phyloP scores from a whole-genome alignment of 1,140 invertebrate genomes.

The Calycopis cecrops region DNA sequence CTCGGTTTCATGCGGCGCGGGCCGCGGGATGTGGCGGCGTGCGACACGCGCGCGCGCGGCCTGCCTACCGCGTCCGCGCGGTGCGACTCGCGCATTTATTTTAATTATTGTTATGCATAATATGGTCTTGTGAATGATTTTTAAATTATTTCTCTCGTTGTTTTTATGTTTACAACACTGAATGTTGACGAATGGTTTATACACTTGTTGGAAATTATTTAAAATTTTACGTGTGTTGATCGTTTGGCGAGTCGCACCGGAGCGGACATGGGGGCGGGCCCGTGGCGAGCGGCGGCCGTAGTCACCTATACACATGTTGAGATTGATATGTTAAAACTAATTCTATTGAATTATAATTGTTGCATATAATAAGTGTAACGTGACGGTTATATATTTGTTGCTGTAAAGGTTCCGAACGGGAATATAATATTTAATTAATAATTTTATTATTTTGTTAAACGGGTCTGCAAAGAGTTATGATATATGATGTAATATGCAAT shows the following conservation, averaged over 20 bases:
- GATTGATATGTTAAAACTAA: conserved; percentile 73
- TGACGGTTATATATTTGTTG: conserved; percentile 41
- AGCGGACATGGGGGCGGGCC: conserved; percentile 8
- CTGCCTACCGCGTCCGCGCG: conserved; percentile 13
- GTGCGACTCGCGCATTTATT: not conserved
- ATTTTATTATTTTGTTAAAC: conserved; percentile 65
- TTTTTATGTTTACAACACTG: not conserved
- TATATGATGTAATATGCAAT: conserved; percentile 49
- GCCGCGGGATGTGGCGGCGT: conserved; percentile 26
- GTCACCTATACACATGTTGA: conserved; percentile 74
- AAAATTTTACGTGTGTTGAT: too few species aligned
- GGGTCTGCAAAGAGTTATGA: conserved; percentile 38
- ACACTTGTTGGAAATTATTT: too few species aligned
- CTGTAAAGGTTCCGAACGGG: conserved; percentile 50
- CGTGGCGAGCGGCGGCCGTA: conserved; percentile 41
- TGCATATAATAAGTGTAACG: conserved; percentile 67
- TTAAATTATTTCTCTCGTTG: conserved; percentile 5
- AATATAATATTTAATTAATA: conserved; percentile 57
- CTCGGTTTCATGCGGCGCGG: conserved; percentile 41
- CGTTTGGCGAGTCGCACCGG: too few species aligned
- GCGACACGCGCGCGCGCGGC: conserved; percentile 17
- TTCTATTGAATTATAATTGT: conserved; percentile 74
- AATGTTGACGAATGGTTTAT: too few species aligned
- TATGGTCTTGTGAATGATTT: conserved; percentile 5
- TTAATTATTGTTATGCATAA: conserved; percentile 12